Conservation (phyloP, 2,113 vertebrate genomes). For the Tragelaphus imberbis region DNA sequence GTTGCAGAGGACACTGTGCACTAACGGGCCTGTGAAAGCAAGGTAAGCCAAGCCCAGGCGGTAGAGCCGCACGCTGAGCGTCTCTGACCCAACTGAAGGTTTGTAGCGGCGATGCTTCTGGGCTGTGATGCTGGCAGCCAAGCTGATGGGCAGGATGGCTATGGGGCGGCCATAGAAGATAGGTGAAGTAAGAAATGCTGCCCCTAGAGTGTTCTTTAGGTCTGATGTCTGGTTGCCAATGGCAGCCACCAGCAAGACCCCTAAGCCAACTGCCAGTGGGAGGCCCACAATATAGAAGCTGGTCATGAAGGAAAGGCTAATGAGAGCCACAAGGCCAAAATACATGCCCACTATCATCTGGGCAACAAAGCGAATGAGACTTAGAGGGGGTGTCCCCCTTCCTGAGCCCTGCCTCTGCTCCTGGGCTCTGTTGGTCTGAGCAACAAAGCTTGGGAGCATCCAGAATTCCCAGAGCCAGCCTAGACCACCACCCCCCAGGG, state of each 20-base stretch:
- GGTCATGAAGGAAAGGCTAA: constrained; percentile 85
- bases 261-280: constrained; percentile 86
- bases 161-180: constrained; percentile 87
- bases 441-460: constrained; percentile 88
- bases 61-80: constrained; percentile 81
- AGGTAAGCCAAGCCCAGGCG: constrained; percentile 84
- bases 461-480: constrained; percentile 89
- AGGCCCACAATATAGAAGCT: constrained; percentile 87
- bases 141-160: constrained; percentile 87
- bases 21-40: constrained; percentile 86
- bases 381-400: constrained; percentile 69
- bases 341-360: constrained; percentile 89
- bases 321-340: constrained; percentile 86
- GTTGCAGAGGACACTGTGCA: constrained; percentile 83
- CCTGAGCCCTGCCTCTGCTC: background rate
- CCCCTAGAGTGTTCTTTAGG: constrained; percentile 78
- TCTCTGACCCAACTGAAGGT: background rate
- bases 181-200: constrained; percentile 84
- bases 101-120: constrained; percentile 82
- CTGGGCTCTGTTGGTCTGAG: constrained; percentile 71
- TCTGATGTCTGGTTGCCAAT: constrained; percentile 87
- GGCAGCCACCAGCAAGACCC: constrained; percentile 88
- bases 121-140: constrained; percentile 84
- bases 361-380: constrained; percentile 80
- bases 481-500: constrained; percentile 86